These are phyloP conservation scores for Bergia puertoricense DNA, from an alignment of 92 coral and sea anemone genomes.

Conservation along the genomic window DNA sequence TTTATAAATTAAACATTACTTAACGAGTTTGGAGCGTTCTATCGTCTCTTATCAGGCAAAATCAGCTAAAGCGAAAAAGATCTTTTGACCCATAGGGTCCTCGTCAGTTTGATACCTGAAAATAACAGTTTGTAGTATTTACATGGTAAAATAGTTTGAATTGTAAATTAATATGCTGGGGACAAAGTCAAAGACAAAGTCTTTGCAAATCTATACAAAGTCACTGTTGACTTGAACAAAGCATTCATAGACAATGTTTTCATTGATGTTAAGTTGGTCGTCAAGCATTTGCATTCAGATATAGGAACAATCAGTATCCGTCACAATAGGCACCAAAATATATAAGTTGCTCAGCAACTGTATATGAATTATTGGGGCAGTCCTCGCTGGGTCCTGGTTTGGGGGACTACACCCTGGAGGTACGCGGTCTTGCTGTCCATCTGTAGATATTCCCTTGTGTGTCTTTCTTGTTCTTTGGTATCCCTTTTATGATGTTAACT, in stretches of 20 bases:
- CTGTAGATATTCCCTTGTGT: not conserved
- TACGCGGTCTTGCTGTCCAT: not conserved
- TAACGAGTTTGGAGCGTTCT: conserved; percentile 4
- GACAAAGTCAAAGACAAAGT: not conserved
- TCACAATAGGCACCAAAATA: not conserved
- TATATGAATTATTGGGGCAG: not conserved
- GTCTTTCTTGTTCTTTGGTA: not conserved
- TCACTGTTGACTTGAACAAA: not conserved
- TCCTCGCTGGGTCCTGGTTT: not conserved
- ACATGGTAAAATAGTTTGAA: not conserved
- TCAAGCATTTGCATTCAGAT: not conserved
- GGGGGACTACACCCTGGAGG: conserved; percentile 3
- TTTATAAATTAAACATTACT: not conserved
- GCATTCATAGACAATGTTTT: conserved; percentile 7
- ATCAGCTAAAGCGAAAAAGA: not conserved
- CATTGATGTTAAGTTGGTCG: not conserved
- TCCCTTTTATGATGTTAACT: not conserved
- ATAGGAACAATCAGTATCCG: not conserved
- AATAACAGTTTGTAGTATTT: not conserved
- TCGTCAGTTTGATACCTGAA: not conserved
- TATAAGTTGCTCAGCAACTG: not conserved
- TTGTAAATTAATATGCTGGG: not conserved
- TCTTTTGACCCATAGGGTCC: not conserved
- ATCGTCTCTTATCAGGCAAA: not conserved
- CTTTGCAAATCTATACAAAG: not conserved